Evolutionary conservation across 2,113 vertebrate genomes (phyloP).

Genomic region (Greenwoodochromis staneri): DNA sequence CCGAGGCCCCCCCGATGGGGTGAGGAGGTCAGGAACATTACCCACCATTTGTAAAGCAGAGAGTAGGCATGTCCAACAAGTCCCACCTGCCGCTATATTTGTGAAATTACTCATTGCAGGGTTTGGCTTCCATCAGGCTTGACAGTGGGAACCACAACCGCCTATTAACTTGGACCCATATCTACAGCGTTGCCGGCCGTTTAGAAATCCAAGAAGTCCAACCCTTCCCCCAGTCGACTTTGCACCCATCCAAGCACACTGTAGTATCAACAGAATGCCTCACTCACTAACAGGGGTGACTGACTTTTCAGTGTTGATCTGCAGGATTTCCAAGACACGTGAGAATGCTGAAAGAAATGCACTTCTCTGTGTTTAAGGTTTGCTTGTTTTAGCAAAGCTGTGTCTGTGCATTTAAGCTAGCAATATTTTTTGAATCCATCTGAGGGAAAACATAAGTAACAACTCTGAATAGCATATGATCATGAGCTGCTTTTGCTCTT

Average conservation of each 20-base stretch:
- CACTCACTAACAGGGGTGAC: neutral
- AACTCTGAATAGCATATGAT: neutral
- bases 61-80: slow-evolving; percentile 67
- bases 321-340: neutral
- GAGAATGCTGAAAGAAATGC: neutral
- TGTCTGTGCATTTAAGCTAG: neutral
- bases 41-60: slow-evolving; percentile 61
- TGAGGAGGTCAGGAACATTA: slow-evolving; percentile 69
- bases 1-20: slow-evolving; percentile 50
- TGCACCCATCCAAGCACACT: neutral
- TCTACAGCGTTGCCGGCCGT: slow-evolving; percentile 1
- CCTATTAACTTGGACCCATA: slow-evolving; percentile 10
- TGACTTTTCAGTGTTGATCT: neutral
- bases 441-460: neutral
- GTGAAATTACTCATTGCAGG: slow-evolving; percentile 55
- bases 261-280: slow-evolving; percentile 15
- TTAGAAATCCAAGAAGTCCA: slow-evolving; percentile 9
- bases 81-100: slow-evolving; percentile 68
- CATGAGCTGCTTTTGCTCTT: neutral
- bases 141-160: slow-evolving; percentile 28
- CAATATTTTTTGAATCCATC: neutral
- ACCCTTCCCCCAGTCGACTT: neutral
- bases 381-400: neutral
- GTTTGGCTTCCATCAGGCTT: slow-evolving; percentile 60
- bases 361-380: neutral